Base-by-base conservation (phyloP, 92 coral and sea anemone species). In the Epizoanthus illoricatus region DNA sequence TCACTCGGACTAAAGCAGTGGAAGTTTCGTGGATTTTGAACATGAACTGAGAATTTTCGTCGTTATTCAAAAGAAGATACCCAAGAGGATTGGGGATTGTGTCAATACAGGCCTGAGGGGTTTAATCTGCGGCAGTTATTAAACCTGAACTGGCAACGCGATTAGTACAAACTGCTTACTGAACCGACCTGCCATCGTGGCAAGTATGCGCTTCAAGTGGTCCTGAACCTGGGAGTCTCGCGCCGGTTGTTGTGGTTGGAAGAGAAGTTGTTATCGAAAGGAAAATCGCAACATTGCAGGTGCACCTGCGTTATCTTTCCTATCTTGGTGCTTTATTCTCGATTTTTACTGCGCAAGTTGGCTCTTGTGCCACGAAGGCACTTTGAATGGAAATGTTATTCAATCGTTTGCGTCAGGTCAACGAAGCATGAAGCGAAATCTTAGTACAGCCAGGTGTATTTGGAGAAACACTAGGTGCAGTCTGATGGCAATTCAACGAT, bases 311-410 rank as follows among this genome's bases (percentile, higher is more conserved):
- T 21, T 28, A 36, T 1, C 19, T 36, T 47, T 17, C 41, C 16
- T 8, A 23, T 16, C 7, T 47, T 55, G 21, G 73, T 74, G 80
- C 65, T 33, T 54, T 39, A 55, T 24, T 36, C 47, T 28, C 2
- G n/a, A 9, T 10, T 24, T 24, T 15, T 52, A 16, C 20, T 54
- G 58, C 64, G 54, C 66, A 2, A 15, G 80, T 33, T 20, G 39
- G 0, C 54, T 57, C 65, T 54, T 57, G 80, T 74, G 80, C 54
- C 80, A 74, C 80, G 80, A 56, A 56, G 45, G 12, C 68, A 64
- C 47, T 69, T 33, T 2, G 41, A 68, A 68, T 18, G 17, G 20
- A 21, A 18, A 18, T 69, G 49, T 40, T 69, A 10, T 7, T 28
- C 7, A 28, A 28, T 28, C 20, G 16, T 11, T 63, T 24, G 68